A percentile compares a stretch with the other conserved stretches of the same genome.
Evolutionary conservation across 1,140 invertebrate species (phyloP).

Genomic region (Thalassaphorura encarpata): DNA sequence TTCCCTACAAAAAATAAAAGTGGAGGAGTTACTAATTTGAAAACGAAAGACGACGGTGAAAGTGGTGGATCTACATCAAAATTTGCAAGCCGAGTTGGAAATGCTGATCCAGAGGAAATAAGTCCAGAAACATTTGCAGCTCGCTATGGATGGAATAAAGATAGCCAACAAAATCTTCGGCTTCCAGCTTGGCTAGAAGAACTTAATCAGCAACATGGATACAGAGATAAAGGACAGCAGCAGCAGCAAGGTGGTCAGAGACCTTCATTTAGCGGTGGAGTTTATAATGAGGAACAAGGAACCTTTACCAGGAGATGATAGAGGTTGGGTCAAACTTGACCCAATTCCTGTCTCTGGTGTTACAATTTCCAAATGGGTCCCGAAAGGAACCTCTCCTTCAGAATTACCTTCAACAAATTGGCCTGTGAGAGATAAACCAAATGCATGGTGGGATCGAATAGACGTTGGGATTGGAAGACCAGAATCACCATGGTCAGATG

Average conservation of each 20-base stretch:
- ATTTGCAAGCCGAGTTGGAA: conserved; percentile 22
- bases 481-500: not conserved
- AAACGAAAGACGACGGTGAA: not conserved
- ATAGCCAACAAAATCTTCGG: conserved; percentile 15
- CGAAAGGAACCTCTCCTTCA: conserved; percentile 24
- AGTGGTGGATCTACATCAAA: not conserved
- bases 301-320: conserved; percentile 14
- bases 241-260: not conserved
- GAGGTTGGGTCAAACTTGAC: conserved; percentile 31
- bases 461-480: not conserved
- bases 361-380: conserved; percentile 32
- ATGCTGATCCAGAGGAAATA: conserved; percentile 19
- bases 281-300: conserved; percentile 1
- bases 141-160: conserved; percentile 21
- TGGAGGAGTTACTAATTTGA: not conserved
- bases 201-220: conserved; percentile 13
- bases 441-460: conserved; percentile 25
- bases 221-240: not conserved
- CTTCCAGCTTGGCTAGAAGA: conserved; percentile 28
- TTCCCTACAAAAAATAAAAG: not conserved
- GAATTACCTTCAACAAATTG: conserved; percentile 29
- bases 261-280: too few relatives aligned
- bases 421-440: conserved; percentile 14
- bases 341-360: conserved; percentile 29
- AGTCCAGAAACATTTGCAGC: conserved; percentile 30